Percentiles rank a stretch among this genome's conserved stretches.
Conservation (phyloP, 1,140 invertebrate species). For the Papilio polyxenes region DNA sequence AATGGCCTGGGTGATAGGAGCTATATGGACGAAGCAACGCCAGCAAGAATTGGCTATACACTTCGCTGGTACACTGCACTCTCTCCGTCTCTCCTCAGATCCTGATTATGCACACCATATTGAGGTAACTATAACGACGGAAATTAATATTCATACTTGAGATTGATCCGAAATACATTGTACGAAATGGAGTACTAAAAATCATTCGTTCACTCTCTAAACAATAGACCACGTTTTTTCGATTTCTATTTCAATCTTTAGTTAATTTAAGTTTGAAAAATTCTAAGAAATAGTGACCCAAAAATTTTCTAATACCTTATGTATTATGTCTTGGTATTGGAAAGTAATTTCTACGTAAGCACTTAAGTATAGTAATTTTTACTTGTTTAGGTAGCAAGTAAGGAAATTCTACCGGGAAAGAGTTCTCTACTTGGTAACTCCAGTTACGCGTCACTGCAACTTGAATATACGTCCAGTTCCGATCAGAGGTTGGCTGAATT, state of each 20-base stretch:
- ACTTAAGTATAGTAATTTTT: not conserved
- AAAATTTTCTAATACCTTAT: too few relatives aligned
- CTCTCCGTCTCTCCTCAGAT: slow-evolving; percentile 66
- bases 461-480: slow-evolving; percentile 73
- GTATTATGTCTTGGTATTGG: too few relatives aligned
- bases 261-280: too few relatives aligned
- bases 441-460: slow-evolving; percentile 68
- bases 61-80: slow-evolving; percentile 67
- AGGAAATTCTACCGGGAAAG: slow-evolving; percentile 68
- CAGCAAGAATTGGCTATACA: slow-evolving; percentile 66
- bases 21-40: slow-evolving; percentile 68
- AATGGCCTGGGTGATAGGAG: slow-evolving; percentile 73
- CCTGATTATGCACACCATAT: slow-evolving; percentile 62
- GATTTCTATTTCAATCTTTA: too few relatives aligned
- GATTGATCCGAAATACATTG: not conserved
- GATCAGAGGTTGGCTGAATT: slow-evolving; percentile 62
- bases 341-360: too few relatives aligned
- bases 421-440: slow-evolving; percentile 60
- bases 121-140: slow-evolving; percentile 48
- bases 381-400: slow-evolving; percentile 62
- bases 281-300: too few relatives aligned
- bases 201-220: too few relatives aligned
- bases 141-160: not conserved
- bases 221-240: too few relatives aligned
- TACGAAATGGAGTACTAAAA: not conserved